A percentile compares a stretch with the other conserved stretches of the same genome.
Conservation (phyloP, 1,140 invertebrate genomes). For the Coenobita brevimanus region DNA sequence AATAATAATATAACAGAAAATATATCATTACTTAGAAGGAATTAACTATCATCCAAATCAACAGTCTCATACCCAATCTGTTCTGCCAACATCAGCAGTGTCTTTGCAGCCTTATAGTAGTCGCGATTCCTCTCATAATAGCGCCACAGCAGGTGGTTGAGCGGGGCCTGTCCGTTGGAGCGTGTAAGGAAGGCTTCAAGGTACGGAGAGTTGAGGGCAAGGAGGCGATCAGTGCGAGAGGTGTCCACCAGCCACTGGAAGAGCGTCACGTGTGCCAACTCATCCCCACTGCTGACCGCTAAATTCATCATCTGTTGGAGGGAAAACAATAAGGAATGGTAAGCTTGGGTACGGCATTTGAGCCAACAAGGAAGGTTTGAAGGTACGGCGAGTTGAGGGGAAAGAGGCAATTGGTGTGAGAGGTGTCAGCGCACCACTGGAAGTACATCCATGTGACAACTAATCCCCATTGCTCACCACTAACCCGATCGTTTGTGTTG, state of each 20-base stretch:
- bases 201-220: constrained; percentile 78
- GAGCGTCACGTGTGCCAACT: constrained; percentile 90
- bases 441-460: too few species aligned
- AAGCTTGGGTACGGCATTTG: too few species aligned
- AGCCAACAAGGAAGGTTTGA: too few species aligned
- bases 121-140: constrained; percentile 95
- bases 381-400: too few species aligned
- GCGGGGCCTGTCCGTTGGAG: constrained; percentile 73
- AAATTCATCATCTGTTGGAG: constrained; percentile 72
- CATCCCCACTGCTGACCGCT: constrained; percentile 80
- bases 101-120: constrained; percentile 93
- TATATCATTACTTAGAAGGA: too few species aligned
- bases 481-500: too few species aligned
- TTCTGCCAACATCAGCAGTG: constrained; percentile 90
- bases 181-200: constrained; percentile 72
- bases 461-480: too few species aligned
- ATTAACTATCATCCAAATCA: too few species aligned
- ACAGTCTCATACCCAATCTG: constrained; percentile 73
- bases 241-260: constrained; percentile 95
- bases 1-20: too few species aligned
- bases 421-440: too few species aligned
- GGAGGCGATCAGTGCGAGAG: constrained; percentile 81
- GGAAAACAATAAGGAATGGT: neutral
- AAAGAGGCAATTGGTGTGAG: too few species aligned
- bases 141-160: constrained; percentile 94